Evolutionary conservation across 2,113 vertebrate genomes (phyloP), one percentile per base, ranked within the genome.

Genomic region (Corythornis cristatus): DNA sequence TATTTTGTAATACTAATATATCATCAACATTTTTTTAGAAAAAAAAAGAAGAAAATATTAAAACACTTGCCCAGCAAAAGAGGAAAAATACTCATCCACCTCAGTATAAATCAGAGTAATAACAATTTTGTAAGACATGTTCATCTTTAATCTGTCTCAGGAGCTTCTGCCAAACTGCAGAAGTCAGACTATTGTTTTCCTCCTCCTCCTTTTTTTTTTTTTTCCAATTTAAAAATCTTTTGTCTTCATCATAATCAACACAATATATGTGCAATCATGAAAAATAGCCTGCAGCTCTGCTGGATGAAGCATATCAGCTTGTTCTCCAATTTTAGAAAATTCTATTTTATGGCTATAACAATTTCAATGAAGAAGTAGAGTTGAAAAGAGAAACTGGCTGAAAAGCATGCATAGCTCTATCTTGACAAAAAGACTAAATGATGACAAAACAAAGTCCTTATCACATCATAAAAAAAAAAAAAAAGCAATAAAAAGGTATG

Each of bases 231-330:
- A 95, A 93, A 93, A 94, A 75, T 84, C 45, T 6, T 93, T 89
- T 77, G 56, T 85, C 84, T 96, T 94, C 78, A 94, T 95, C 95
- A 83, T 94, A 96, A 96, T 96, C 94, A 95, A 96, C 91, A 89
- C 78, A 93, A 85, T 93, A 64, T 94, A 93, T 93, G 67, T 94
- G 79, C 68, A 95, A 96, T 95, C 75, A 93, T 88, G 93, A 93
- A 95, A 94, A 96, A 94, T 91, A 96, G 87, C 82, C 94, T 83
- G 72, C 82, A 93, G 94, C 82, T 93, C 91, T 95, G 56, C 84
- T 88, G 87, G 67, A 86, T 93, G 91, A 93, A 89, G 86, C 81
- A 83, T 89, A 93, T 93, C 95, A 87, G 60, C 79, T 93, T 91
- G 84, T 95, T 93, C 91, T 93, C 60, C 87, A 94, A 83, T 88